phyloP scores from a whole-genome alignment of 2,888 invertebrate genomes.

The Agrotis puta region DNA sequence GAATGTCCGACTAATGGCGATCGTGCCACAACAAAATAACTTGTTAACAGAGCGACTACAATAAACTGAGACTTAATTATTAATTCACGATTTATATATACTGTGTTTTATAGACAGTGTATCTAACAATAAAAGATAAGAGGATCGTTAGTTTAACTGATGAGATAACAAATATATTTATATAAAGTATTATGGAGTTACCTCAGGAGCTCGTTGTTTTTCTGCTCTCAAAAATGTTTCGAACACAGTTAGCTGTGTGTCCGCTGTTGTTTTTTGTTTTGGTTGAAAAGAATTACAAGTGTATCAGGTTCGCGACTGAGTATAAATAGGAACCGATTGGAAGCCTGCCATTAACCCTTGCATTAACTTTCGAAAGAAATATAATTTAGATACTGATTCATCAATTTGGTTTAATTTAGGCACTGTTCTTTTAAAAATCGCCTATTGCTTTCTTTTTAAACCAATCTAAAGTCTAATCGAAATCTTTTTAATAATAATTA shows the following conservation, averaged over 20 bases:
- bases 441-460: conserved; percentile 17
- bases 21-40: conserved; percentile 78
- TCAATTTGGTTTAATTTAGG: conserved; percentile 33
- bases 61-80: conserved; percentile 73
- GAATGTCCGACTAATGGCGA: conserved; percentile 75
- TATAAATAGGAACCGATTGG: conserved; percentile 56
- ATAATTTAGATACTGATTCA: conserved; percentile 20
- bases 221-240: conserved; percentile 49
- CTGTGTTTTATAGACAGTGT: conserved; percentile 56
- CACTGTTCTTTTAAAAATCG: conserved; percentile 18
- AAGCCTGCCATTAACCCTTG: conserved; percentile 37
- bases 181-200: conserved; percentile 51
- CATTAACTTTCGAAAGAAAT: conserved; percentile 33
- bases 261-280: conserved; percentile 51
- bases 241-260: conserved; percentile 55
- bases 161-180: conserved; percentile 55
- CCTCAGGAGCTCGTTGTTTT: conserved; percentile 57
- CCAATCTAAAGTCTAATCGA: conserved; percentile 34
- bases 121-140: conserved; percentile 62
- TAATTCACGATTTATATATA: conserved; percentile 73
- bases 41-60: conserved; percentile 73
- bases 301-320: conserved; percentile 56
- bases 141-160: conserved; percentile 53
- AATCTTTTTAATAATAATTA: conserved; percentile 50
- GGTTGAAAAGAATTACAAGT: conserved; percentile 52